Base-by-base conservation (phyloP, 2,113 vertebrate genomes). In the Periophthalmus modestus region DNA sequence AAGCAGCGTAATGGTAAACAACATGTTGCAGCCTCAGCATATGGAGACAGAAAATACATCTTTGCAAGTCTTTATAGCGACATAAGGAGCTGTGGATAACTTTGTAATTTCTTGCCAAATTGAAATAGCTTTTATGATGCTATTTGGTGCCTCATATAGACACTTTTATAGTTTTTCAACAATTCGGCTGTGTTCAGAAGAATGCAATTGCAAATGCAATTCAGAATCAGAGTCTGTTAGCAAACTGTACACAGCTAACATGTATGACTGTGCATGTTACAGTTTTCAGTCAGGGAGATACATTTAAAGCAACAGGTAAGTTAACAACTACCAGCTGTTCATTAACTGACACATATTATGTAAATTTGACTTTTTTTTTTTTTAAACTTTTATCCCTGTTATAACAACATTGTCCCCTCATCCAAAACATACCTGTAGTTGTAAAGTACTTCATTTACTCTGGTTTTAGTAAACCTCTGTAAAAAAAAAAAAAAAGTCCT, bases 111-210 rank as follows among this genome's bases (percentile, higher is more conserved):
- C 34, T 66, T 59, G 33, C 4, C n/a, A 63, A 71, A 57, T 69
- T 23, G 59, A 73, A 84, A 75, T 23, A 36, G 19, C 23, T 70
- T 39, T 62, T 15, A 75, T 71, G 34, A n/a, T 33, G 19, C 66
- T 55, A 79, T 1, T 15, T n/a, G 19, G 10, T 69, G 57, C 50
- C 33, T 34, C 43, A 54, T 19, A 18, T 6, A 62, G 24, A 16
- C 59, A 62, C 13, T 61, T 61, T 33, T 59, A 59, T 23, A 23
- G 57, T 28, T 28, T 59, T 24, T 34, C 4, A 62, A 33, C 59
- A 62, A 62, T 33, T 62, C 23, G 4, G 3, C 59, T 59, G 12
- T 34, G 13, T 62, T 33, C 15, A 62, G 34, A 62, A 34, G 28
- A 62, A 34, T 16, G 4, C 14, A 55, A 55, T 2, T 18, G 14